phyloP scores from a whole-genome alignment of 1,140 invertebrate species.

The Onthophagus taurus region DNA sequence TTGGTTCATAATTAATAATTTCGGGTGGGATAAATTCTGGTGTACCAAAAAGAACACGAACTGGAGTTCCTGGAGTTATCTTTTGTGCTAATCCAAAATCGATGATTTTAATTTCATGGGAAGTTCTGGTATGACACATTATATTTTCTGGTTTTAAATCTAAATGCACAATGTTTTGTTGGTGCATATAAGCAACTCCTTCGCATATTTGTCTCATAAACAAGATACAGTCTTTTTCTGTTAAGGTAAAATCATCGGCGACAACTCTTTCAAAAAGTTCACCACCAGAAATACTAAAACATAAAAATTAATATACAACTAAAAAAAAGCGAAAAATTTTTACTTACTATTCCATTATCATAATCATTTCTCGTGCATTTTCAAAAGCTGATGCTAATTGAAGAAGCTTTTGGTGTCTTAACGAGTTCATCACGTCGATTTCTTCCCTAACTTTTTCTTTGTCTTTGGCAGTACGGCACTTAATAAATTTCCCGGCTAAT shows the following conservation, averaged over 20 bases:
- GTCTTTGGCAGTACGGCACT: conserved; percentile 70
- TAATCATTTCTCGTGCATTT: conserved; percentile 72
- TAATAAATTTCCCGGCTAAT: conserved; percentile 87
- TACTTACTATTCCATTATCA: conserved; percentile 92
- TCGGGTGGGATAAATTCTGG: conserved; percentile 92
- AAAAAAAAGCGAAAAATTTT: conserved; percentile 2
- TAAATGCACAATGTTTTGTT: conserved; percentile 75
- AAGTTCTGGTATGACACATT: conserved; percentile 73
- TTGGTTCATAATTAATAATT: conserved; percentile 84
- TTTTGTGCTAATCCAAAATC: conserved; percentile 84
- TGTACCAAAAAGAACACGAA: conserved; percentile 80
- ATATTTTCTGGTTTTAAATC: conserved; percentile 94
- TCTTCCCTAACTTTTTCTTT: conserved; percentile 81
- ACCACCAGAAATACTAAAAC: conserved; percentile 75
- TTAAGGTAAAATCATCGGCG: conserved; percentile 84
- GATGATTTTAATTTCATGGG: conserved; percentile 80
- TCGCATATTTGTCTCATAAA: conserved; percentile 87
- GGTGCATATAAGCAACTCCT: conserved; percentile 83
- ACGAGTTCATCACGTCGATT: conserved; percentile 83
- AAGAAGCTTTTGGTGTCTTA: conserved; percentile 84
- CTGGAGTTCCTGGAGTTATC: conserved; percentile 56
- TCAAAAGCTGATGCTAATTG: conserved; percentile 83
- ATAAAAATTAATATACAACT: conserved; percentile 16
- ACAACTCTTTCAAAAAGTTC: conserved; percentile 88
- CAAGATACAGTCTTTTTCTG: conserved; percentile 82